Conservation (phyloP, 2,797 vertebrate species). For the Mormyrops attenuatus region DNA sequence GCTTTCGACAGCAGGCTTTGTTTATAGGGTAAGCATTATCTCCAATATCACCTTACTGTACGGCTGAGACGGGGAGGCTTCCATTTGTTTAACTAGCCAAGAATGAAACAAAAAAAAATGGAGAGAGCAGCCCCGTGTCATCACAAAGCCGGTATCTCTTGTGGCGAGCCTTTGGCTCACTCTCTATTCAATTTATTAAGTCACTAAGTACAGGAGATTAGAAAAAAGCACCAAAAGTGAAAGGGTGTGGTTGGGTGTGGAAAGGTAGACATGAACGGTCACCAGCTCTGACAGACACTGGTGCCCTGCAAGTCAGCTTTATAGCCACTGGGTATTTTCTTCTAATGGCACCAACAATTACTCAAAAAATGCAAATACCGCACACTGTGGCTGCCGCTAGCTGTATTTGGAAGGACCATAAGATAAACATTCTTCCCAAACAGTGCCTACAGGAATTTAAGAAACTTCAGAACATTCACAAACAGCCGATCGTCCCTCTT, state of each 20-base stretch:
- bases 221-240: background rate
- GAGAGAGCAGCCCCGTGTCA: background rate
- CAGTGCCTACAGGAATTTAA: background rate
- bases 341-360: background rate
- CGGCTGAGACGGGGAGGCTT: slow-evolving; percentile 24
- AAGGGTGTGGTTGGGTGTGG: background rate
- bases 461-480: background rate
- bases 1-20: slow-evolving; percentile 38
- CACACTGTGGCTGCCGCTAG: background rate
- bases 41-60: slow-evolving; percentile 40
- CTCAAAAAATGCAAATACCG: background rate
- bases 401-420: background rate
- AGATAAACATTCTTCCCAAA: background rate
- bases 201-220: background rate
- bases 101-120: background rate
- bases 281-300: background rate
- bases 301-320: background rate
- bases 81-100: slow-evolving; percentile 11
- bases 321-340: background rate
- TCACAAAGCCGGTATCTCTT: background rate
- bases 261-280: background rate
- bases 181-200: slow-evolving; percentile 16
- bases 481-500: background rate
- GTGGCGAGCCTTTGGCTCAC: background rate
- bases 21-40: slow-evolving; percentile 39